Percentiles rank a stretch among this genome's conserved stretches.
phyloP scores from a whole-genome alignment of 2,888 invertebrate species.

The Dioctria rufipes region DNA sequence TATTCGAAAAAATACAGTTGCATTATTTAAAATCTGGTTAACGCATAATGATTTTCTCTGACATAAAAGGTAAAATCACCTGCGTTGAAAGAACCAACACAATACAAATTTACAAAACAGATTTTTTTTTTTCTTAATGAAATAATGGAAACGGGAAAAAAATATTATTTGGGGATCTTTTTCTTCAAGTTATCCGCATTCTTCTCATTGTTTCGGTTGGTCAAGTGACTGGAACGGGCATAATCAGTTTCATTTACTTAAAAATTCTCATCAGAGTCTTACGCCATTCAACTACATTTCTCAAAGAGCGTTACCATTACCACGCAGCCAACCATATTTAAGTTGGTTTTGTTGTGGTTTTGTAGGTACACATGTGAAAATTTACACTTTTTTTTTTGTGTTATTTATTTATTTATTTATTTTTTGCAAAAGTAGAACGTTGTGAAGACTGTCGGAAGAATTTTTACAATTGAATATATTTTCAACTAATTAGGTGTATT shows the following conservation, averaged over 20 bases:
- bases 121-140: conserved; percentile 21
- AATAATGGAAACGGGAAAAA: conserved; percentile 32
- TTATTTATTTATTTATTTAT: background rate
- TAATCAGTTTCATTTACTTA: conserved; percentile 51
- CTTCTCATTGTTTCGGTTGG: conserved; percentile 70
- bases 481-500: background rate
- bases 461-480: background rate
- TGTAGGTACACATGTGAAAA: conserved; percentile 2
- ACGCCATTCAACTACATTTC: conserved; percentile 26
- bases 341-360: conserved; percentile 30
- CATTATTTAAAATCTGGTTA: background rate
- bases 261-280: conserved; percentile 30
- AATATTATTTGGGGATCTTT: conserved; percentile 52
- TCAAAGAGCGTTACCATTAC: conserved; percentile 41
- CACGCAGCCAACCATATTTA: conserved; percentile 43
- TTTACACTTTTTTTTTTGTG: background rate
- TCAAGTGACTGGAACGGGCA: conserved; percentile 69
- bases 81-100: background rate
- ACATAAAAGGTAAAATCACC: background rate
- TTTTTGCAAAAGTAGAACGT: background rate
- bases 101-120: conserved; percentile 42
- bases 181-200: conserved; percentile 62
- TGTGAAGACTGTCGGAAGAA: background rate
- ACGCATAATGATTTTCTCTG: background rate
- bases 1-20: too few relatives aligned